These are phyloP conservation scores for Adelosebastes latens DNA, from an alignment of 2,797 vertebrate species.

Conservation along the genomic window DNA sequence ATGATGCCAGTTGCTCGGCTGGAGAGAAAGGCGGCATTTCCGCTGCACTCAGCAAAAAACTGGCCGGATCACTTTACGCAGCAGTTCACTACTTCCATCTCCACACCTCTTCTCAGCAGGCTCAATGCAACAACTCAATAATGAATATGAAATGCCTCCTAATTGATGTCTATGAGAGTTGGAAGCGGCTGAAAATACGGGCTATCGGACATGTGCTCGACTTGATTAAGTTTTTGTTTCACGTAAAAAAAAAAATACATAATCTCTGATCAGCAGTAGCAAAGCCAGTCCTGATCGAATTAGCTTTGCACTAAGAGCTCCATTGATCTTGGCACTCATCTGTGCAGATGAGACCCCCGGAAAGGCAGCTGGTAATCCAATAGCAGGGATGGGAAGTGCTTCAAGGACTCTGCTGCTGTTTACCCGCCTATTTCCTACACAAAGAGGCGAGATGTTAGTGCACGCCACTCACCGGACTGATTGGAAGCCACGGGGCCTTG, in stretches of 20 bases:
- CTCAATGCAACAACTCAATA: slow-evolving; percentile 74
- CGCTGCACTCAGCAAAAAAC: slow-evolving; percentile 76
- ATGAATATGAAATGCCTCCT: slow-evolving; percentile 76
- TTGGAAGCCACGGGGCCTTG: slow-evolving; percentile 57
- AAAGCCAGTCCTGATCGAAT: slow-evolving; percentile 80
- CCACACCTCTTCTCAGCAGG: slow-evolving; percentile 60
- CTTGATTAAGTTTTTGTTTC: slow-evolving; percentile 76
- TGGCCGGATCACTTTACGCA: slow-evolving; percentile 65
- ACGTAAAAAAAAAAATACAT: slow-evolving; percentile 30
- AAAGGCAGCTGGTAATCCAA: slow-evolving; percentile 83
- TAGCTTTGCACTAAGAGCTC: slow-evolving; percentile 82
- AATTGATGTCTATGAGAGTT: slow-evolving; percentile 73
- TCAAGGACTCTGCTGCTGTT: slow-evolving; percentile 78
- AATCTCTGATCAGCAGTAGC: slow-evolving; percentile 77
- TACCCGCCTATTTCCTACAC: slow-evolving; percentile 71
- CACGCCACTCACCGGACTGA: slow-evolving; percentile 61
- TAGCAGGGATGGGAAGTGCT: slow-evolving; percentile 80
- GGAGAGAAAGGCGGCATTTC: slow-evolving; percentile 58
- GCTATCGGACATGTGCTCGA: slow-evolving; percentile 61
- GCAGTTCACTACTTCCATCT: slow-evolving; percentile 64
- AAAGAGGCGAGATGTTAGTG: slow-evolving; percentile 57
- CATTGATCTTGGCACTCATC: slow-evolving; percentile 84
- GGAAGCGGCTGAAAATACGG: slow-evolving; percentile 58
- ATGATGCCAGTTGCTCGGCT: slow-evolving; percentile 70
- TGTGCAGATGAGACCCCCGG: slow-evolving; percentile 75